phyloP scores from a whole-genome alignment of 2,888 invertebrate species.

The Nephrotoma flavescens region DNA sequence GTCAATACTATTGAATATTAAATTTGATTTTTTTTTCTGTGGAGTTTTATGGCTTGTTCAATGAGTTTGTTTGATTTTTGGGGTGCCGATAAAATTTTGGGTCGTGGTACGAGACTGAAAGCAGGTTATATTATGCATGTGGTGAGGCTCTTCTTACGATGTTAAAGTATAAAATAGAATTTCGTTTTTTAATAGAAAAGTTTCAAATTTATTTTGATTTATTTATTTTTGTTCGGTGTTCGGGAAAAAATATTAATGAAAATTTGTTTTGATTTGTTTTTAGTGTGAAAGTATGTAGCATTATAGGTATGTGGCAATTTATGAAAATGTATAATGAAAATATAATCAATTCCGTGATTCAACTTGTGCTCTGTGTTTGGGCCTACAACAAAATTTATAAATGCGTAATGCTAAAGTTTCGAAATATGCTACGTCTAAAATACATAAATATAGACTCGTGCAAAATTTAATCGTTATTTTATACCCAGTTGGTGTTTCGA shows the following conservation, averaged over 20 bases:
- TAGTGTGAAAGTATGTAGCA: too few species aligned
- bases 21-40: background rate
- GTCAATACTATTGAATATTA: background rate
- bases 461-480: too few species aligned
- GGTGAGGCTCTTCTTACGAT: background rate
- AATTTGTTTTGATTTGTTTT: too few species aligned
- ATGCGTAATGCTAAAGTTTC: too few species aligned
- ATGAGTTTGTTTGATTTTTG: background rate
- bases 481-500: too few species aligned
- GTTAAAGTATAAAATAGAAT: background rate
- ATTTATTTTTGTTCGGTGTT: background rate
- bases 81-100: background rate
- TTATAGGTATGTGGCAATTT: background rate
- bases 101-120: background rate
- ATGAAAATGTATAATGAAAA: background rate
- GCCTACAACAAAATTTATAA: too few species aligned
- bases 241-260: too few species aligned
- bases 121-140: background rate
- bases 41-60: too few species aligned
- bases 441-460: too few species aligned
- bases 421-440: too few species aligned
- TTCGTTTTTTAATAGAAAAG: background rate
- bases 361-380: too few species aligned
- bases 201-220: background rate
- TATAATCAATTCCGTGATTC: background rate